phyloP scores from a whole-genome alignment of 2,797 vertebrate species.

The Sebastes diaconus region DNA sequence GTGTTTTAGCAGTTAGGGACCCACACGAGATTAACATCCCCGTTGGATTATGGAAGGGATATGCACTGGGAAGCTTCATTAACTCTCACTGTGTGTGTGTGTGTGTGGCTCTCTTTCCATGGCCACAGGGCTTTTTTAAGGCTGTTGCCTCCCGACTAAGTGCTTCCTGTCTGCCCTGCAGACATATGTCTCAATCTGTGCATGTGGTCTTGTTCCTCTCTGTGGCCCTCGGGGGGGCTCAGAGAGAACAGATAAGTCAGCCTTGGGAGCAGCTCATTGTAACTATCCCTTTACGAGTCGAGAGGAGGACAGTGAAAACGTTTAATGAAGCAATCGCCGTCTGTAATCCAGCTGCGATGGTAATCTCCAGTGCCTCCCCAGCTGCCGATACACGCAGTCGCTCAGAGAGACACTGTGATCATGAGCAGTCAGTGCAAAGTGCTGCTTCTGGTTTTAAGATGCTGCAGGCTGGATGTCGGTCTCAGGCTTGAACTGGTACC shows the following conservation, averaged over 20 bases:
- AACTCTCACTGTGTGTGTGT: slow-evolving; percentile 26
- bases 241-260: slow-evolving; percentile 57
- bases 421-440: slow-evolving; percentile 20
- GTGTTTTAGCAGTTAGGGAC: slow-evolving; percentile 41
- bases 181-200: slow-evolving; percentile 65
- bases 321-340: slow-evolving; percentile 40
- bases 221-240: slow-evolving; percentile 29
- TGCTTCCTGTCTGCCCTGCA: slow-evolving; percentile 50
- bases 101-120: slow-evolving; percentile 2
- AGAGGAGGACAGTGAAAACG: slow-evolving; percentile 42
- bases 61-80: slow-evolving; percentile 62
- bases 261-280: slow-evolving; percentile 49
- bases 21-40: slow-evolving; percentile 63
- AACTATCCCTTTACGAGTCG: slow-evolving; percentile 28
- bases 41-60: slow-evolving; percentile 52
- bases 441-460: slow-evolving; percentile 28
- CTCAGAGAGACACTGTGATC: slow-evolving; percentile 35
- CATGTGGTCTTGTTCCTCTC: slow-evolving; percentile 36
- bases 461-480: slow-evolving; percentile 24
- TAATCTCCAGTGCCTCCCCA: slow-evolving; percentile 31
- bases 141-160: slow-evolving; percentile 47
- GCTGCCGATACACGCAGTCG: slow-evolving; percentile 16
- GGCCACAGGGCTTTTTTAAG: slow-evolving; percentile 44
- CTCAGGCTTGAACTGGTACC: slow-evolving; percentile 20
- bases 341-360: slow-evolving; percentile 41